Conservation (phyloP, 2,797 vertebrate genomes). For the Megaceryle alcyon region DNA sequence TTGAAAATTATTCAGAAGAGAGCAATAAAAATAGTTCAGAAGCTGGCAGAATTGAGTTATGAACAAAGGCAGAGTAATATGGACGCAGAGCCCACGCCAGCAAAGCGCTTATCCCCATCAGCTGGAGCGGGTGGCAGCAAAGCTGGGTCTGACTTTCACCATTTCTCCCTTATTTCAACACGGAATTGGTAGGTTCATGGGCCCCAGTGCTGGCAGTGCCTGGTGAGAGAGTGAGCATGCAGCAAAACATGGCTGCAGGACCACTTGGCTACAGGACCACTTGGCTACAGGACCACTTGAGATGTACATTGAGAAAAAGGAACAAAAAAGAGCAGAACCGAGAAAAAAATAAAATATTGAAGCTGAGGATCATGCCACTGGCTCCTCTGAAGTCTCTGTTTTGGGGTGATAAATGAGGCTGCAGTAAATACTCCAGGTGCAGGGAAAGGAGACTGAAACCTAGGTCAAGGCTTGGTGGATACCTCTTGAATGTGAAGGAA, state of each 20-base stretch:
- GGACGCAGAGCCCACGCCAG: fast-evolving
- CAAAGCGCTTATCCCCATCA: neutral
- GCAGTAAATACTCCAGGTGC: fast-evolving
- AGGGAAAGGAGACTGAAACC: neutral
- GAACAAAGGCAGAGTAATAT: constrained; percentile 17
- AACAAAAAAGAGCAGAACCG: neutral
- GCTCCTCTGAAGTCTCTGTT: neutral
- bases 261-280: neutral
- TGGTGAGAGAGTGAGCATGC: neutral
- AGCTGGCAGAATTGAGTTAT: constrained; percentile 60
- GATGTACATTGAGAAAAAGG: neutral
- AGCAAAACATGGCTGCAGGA: neutral
- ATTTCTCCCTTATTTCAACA: neutral
- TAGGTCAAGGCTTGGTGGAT: neutral
- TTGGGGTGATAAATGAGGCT: neutral
- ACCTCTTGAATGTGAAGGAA: neutral
- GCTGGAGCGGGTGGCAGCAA: neutral
- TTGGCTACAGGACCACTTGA: neutral
- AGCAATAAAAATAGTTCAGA: constrained; percentile 66
- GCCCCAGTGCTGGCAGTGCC: neutral
- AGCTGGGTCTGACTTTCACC: neutral
- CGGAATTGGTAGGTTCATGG: neutral
- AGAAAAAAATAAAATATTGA: neutral
- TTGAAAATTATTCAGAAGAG: constrained; percentile 72
- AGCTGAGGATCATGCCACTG: neutral